Conservation (phyloP, 2,888 invertebrate species). For the Rotaria socialis region DNA sequence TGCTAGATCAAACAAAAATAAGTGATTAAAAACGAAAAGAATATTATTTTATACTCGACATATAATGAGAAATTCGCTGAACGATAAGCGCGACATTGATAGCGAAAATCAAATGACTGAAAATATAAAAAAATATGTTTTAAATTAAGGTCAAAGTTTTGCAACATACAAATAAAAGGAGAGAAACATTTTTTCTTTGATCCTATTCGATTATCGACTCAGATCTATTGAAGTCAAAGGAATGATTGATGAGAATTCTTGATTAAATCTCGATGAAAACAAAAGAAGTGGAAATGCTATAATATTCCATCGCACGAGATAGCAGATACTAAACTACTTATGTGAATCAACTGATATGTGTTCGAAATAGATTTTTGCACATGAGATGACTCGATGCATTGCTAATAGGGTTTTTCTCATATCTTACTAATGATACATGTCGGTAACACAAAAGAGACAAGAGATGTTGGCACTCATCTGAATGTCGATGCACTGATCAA, state of each 20-base stretch:
- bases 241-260: not conserved
- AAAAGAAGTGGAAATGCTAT: not conserved
- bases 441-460: too few species aligned
- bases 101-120: not conserved
- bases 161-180: too few species aligned
- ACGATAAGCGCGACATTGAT: conserved; percentile 33
- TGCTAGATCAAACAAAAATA: conserved; percentile 3
- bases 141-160: too few species aligned
- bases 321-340: not conserved
- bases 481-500: too few species aligned
- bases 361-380: not conserved
- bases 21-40: not conserved
- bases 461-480: too few species aligned
- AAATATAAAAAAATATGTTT: not conserved
- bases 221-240: not conserved
- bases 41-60: not conserved
- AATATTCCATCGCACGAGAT: not conserved
- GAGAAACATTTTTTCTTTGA: not conserved
- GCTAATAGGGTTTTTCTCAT: too few species aligned
- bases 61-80: conserved; percentile 1
- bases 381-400: too few species aligned
- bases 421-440: too few species aligned
- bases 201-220: not conserved
- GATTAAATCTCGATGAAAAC: not conserved
- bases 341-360: not conserved